These are phyloP conservation scores for Pterostichus madidus DNA, from an alignment of 2,888 invertebrate species.

Conservation along the genomic window DNA sequence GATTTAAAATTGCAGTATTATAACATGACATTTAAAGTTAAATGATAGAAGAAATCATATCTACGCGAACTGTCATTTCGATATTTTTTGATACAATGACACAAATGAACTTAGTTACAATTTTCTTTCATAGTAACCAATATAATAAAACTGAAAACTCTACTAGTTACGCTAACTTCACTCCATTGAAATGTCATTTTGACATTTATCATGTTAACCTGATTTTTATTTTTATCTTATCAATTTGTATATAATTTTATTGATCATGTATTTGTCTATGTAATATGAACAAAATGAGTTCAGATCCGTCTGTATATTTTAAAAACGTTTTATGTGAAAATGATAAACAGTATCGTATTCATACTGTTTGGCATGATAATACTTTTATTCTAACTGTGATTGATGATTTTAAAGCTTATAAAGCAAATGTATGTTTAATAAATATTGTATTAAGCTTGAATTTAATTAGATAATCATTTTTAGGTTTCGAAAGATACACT, in stretches of 20 bases:
- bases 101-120: constrained; percentile 2
- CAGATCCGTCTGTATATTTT: constrained; percentile 1
- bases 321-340: constrained; percentile 32
- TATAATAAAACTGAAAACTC: neutral
- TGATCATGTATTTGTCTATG: constrained; percentile 19
- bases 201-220: neutral
- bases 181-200: constrained; percentile 15
- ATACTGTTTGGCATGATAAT: constrained; percentile 10
- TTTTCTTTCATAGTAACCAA: neutral
- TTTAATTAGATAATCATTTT: constrained; percentile 46
- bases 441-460: neutral
- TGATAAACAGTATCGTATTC: constrained; percentile 15
- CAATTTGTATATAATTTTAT: constrained; percentile 19
- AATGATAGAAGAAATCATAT: neutral
- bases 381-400: constrained; percentile 12
- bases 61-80: constrained; percentile 19
- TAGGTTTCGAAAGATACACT: constrained; percentile 68
- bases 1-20: neutral
- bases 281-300: constrained; percentile 35
- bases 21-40: constrained; percentile 4
- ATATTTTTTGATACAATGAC: constrained; percentile 24
- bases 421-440: constrained; percentile 36
- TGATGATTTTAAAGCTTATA: constrained; percentile 26
- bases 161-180: neutral
- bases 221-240: constrained; percentile 7